phyloP scores from a whole-genome alignment of 1,140 invertebrate species.

The Bombus difficillimus region DNA sequence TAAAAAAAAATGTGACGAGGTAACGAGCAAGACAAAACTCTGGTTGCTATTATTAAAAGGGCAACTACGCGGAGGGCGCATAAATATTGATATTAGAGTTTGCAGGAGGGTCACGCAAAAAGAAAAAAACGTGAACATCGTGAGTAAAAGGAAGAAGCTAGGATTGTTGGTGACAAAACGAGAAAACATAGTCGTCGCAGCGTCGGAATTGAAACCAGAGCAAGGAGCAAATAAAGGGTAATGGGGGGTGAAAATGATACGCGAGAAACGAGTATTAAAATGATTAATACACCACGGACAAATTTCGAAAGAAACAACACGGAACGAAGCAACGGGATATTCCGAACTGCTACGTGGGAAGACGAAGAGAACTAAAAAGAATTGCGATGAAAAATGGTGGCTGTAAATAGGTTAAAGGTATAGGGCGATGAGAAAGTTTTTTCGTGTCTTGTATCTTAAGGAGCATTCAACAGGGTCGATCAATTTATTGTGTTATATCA shows the following conservation, averaged over 20 bases:
- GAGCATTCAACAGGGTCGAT: background rate
- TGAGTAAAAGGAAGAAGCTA: background rate
- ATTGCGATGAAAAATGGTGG: background rate
- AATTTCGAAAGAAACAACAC: background rate
- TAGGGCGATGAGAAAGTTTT: background rate
- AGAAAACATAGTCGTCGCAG: background rate
- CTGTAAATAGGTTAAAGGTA: background rate
- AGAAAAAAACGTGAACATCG: background rate
- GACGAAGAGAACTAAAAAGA: background rate
- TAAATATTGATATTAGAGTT: constrained; percentile 34
- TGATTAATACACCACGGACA: constrained; percentile 2
- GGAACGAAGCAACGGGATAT: background rate
- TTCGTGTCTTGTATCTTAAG: background rate
- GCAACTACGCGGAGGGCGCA: background rate
- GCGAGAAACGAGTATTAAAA: background rate
- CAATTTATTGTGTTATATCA: background rate
- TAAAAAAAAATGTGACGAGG: background rate
- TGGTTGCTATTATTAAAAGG: constrained; percentile 10
- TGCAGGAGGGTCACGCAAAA: background rate
- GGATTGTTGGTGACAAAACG: background rate
- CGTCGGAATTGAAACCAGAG: background rate
- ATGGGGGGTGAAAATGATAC: background rate
- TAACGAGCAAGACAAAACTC: constrained; percentile 19
- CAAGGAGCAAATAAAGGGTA: background rate
- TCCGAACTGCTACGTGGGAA: background rate